Base-by-base conservation (phyloP, 2,888 invertebrate genomes). In the Eustalomyia histrio region DNA sequence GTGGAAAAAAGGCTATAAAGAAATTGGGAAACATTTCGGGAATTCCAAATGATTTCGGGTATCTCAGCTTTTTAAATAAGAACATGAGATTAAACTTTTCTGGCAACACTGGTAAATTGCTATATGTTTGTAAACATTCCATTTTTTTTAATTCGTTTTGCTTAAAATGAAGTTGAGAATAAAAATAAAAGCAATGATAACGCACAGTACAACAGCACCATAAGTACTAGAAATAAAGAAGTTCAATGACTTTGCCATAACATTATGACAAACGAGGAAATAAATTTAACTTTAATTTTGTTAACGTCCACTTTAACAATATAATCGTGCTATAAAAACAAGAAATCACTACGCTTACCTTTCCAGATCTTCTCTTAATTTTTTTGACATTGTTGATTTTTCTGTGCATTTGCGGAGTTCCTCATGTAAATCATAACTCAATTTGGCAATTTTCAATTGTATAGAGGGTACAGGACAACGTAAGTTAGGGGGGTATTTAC, bases 321-420 rank as follows among this genome's bases (percentile, higher is more conserved):
- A 53, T 35, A 39, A 60, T 12, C 53, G 29, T 12, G 17, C 17
- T 16, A 58, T 57, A 65, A 76, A 68, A 58, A 24, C 21, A 21
- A 55, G 12, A 43, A 74, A 53, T 2, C 29, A 50, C 10, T 50
- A 85, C 29, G 7, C 86, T 81, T 83, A 90, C 90, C 88, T 87
- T 84, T 90, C 89, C 39, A 90, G 84, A 79, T 90, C 89, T 52
- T 88, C 86, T 63, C 88, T 87, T 55, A 90, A 74, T 43, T 85
- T 83, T 73, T 89, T 88, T 24, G 90, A 86, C 65, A 90, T 84
- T 43, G 85, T 83, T 12, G 88, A 87, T 29, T 88, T 88, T 79
- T 89, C 89, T 18, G 84, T 82, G 74, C 88, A 88, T 57, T 86
- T 86, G 69, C 89, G 90, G 69, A 90, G 89, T 83, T 90, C 90